Percentiles rank a stretch among this genome's conserved stretches.
These are phyloP conservation scores for Diabrotica undecimpunctata DNA, from an alignment of 1,140 invertebrate species.

Conservation along the genomic window DNA sequence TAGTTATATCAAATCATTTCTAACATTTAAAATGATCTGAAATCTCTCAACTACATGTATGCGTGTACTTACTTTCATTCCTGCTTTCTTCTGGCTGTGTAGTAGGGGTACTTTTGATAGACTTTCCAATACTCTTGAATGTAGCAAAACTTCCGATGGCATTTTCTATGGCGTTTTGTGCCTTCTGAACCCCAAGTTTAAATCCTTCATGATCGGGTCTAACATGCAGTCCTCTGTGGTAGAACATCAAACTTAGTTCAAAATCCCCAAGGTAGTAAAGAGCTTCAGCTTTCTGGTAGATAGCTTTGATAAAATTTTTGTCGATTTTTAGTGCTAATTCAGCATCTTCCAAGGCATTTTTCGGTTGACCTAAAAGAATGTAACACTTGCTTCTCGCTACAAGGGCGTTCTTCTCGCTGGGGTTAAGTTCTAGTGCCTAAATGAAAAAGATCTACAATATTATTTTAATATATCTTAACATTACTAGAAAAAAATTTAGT, in stretches of 20 bases:
- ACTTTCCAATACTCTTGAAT: background rate
- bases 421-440: conserved; percentile 83
- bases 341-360: conserved; percentile 78
- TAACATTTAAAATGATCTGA: too few relatives aligned
- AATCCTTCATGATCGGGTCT: conserved; percentile 84
- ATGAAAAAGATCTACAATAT: conserved; percentile 23
- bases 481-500: too few relatives aligned
- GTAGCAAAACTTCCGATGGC: conserved; percentile 63
- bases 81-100: background rate
- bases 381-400: conserved; percentile 87
- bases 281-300: conserved; percentile 90
- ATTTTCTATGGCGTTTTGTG: conserved; percentile 90
- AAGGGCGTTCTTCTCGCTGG: conserved; percentile 78
- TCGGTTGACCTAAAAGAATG: conserved; percentile 80
- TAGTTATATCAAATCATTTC: too few relatives aligned
- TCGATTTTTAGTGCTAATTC: conserved; percentile 75
- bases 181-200: conserved; percentile 87
- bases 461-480: too few relatives aligned
- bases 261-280: conserved; percentile 89
- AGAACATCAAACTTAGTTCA: conserved; percentile 88
- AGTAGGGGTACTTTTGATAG: background rate
- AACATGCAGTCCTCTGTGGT: conserved; percentile 79
- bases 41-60: too few relatives aligned
- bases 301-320: conserved; percentile 74
- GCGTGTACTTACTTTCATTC: conserved; percentile 8